Evolutionary conservation across 2,113 vertebrate genomes (phyloP).

Genomic region (Malaclemys terrapin): DNA sequence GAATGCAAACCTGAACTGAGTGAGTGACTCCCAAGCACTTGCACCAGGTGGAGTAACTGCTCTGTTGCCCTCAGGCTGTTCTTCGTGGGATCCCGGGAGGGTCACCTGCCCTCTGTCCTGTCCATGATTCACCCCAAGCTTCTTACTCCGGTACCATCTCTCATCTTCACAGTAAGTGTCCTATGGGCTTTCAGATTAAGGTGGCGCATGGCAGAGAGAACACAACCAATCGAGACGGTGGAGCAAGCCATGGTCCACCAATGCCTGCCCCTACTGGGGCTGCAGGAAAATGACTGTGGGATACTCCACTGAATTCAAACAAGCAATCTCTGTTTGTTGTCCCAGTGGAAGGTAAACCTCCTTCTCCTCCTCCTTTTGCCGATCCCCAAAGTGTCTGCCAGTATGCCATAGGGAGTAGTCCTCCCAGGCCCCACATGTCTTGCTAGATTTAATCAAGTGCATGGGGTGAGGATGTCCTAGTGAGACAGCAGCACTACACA

Average conservation of each 20-base stretch:
- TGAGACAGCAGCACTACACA: not conserved
- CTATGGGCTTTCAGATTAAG: not conserved
- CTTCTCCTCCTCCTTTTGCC: not conserved
- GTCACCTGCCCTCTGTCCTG: slow-evolving; percentile 94
- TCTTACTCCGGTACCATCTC: slow-evolving; percentile 92
- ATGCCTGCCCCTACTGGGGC: not conserved
- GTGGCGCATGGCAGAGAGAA: not conserved
- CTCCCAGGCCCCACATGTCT: not conserved
- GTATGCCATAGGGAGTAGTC: not conserved
- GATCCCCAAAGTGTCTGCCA: not conserved
- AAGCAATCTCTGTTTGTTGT: not conserved
- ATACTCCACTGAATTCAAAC: not conserved
- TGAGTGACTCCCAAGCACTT: not conserved
- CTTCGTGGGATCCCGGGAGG: slow-evolving; percentile 95
- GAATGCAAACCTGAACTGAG: fast-evolving
- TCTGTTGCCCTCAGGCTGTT: slow-evolving; percentile 85
- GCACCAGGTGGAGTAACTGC: not conserved
- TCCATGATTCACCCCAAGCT: slow-evolving; percentile 97
- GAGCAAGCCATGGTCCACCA: not conserved
- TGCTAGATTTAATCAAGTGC: not conserved
- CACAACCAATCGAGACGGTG: not conserved
- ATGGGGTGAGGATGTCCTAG: not conserved
- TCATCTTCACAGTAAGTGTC: slow-evolving; percentile 91
- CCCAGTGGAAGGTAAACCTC: not conserved
- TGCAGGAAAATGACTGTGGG: not conserved